phyloP scores from a whole-genome alignment of 1,140 invertebrate genomes.

The Eupristina koningsbergeri region DNA sequence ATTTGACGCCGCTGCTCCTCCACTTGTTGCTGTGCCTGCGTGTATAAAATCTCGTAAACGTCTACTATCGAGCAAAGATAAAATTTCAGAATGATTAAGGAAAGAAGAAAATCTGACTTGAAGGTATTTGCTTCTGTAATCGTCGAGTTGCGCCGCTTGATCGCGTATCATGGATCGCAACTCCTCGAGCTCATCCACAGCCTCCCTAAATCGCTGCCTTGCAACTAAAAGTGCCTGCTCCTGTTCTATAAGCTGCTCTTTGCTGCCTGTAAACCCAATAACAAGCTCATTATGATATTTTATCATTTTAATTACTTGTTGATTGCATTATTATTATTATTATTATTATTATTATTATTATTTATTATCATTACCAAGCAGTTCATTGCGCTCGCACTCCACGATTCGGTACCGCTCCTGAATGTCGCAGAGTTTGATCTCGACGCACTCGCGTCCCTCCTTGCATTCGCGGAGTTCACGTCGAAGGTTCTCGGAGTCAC shows the following conservation, averaged over 20 bases:
- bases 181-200: constrained; percentile 80
- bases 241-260: constrained; percentile 78
- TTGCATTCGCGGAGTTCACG: constrained; percentile 71
- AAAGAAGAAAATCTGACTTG: constrained; percentile 54
- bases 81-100: no score
- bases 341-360: no score
- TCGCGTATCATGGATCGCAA: constrained; percentile 79
- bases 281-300: neutral
- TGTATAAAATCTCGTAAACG: neutral
- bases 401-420: constrained; percentile 64
- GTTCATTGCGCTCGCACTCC: constrained; percentile 64
- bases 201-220: constrained; percentile 78
- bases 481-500: constrained; percentile 73
- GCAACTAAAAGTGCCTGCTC: constrained; percentile 77
- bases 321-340: no score
- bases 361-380: constrained; percentile 55
- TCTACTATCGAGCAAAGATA: no score
- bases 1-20: constrained; percentile 82
- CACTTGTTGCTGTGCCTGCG: constrained; percentile 80
- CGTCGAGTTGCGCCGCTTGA: constrained; percentile 80
- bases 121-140: constrained; percentile 81
- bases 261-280: constrained; percentile 67
- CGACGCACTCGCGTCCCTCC: constrained; percentile 73
- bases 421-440: constrained; percentile 74
- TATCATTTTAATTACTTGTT: no score